Evolutionary conservation across 2,888 invertebrate genomes (phyloP).

Genomic region (Ophonus ardosiacus): DNA sequence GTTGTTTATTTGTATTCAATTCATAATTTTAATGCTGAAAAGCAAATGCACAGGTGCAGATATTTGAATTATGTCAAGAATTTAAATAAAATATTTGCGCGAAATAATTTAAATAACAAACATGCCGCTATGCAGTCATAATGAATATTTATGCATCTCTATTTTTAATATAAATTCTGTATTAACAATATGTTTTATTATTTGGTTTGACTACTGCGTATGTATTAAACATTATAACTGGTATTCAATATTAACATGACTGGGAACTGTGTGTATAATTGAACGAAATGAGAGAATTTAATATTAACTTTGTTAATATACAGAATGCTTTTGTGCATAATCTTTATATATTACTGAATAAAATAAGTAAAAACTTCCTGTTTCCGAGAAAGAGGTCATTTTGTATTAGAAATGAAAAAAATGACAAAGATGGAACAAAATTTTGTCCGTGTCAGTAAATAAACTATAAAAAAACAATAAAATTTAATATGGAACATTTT

Average conservation of each 20-base stretch:
- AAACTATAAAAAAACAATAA: no score
- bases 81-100: conserved; percentile 39
- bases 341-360: no score
- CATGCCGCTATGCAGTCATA: not conserved
- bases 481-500: no score
- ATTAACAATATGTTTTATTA: not conserved
- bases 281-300: not conserved
- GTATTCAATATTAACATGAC: not conserved
- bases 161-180: conserved; percentile 30
- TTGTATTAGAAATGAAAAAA: no score
- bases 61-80: conserved; percentile 32
- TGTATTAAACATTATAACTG: not conserved
- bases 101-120: conserved; percentile 39
- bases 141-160: conserved; percentile 35
- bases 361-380: no score
- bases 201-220: not conserved
- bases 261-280: not conserved
- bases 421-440: no score
- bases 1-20: conserved; percentile 13
- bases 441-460: no score
- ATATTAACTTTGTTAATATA: no score
- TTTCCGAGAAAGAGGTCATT: no score
- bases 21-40: conserved; percentile 3
- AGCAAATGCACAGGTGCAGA: conserved; percentile 23
- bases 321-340: no score